These are phyloP conservation scores for Alviniconcha strummeri DNA, from an alignment of 2,888 invertebrate genomes.

Conservation along the genomic window DNA sequence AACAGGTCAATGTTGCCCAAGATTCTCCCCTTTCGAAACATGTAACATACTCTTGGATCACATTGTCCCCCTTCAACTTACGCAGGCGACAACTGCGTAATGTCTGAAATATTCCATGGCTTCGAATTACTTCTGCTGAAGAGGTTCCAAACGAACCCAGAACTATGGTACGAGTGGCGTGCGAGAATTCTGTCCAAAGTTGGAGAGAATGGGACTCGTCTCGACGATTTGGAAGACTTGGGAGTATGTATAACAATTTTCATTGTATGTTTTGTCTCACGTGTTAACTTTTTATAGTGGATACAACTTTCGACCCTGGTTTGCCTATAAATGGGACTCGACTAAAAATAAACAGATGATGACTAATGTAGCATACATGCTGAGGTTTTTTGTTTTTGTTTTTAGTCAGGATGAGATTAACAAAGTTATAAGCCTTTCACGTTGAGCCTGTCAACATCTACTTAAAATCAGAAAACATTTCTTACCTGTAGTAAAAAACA, in stretches of 20 bases:
- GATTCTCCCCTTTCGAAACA: conserved; percentile 4
- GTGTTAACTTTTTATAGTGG: too few species aligned
- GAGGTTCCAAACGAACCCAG: conserved; percentile 64
- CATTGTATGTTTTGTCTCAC: not conserved
- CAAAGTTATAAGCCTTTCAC: too few species aligned
- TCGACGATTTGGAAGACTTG: conserved; percentile 41
- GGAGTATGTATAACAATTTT: conserved; percentile 36
- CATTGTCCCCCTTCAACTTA: conserved; percentile 9
- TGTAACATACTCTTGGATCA: conserved; percentile 21
- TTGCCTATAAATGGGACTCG: too few species aligned
- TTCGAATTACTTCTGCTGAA: conserved; percentile 71
- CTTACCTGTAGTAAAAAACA: too few species aligned
- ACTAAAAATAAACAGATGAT: too few species aligned
- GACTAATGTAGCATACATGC: too few species aligned
- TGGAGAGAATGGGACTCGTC: conserved; percentile 27
- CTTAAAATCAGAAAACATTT: too few species aligned
- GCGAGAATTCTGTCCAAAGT: conserved; percentile 35
- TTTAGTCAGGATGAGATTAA: too few species aligned
- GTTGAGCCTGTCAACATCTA: too few species aligned
- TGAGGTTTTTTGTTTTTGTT: too few species aligned
- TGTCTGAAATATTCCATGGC: conserved; percentile 64
- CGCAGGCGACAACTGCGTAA: conserved; percentile 27
- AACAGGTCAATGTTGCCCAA: not conserved
- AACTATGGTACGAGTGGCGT: conserved; percentile 67
- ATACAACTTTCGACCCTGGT: too few species aligned